Percentiles rank a stretch among this genome's conserved stretches.
phyloP scores from a whole-genome alignment of 2,888 invertebrate genomes.

The Zelleria hepariella region DNA sequence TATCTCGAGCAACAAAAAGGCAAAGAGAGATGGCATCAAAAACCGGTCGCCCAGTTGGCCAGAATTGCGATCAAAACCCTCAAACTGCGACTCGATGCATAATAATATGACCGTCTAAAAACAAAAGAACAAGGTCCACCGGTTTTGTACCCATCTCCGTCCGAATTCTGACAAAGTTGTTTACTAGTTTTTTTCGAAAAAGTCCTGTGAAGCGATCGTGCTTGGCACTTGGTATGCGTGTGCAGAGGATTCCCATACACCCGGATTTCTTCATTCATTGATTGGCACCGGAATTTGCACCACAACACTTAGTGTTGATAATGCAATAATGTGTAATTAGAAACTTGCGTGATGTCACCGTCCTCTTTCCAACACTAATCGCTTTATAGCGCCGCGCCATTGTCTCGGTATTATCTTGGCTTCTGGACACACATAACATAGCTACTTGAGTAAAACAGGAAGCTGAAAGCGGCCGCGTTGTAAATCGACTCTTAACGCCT shows the following conservation, averaged over 20 bases:
- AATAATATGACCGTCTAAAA: background rate
- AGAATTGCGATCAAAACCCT: slow-evolving; percentile 48
- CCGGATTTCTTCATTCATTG: background rate
- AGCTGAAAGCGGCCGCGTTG: background rate
- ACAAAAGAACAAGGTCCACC: background rate
- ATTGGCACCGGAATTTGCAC: slow-evolving; percentile 5
- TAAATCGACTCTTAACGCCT: background rate
- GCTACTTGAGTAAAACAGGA: background rate
- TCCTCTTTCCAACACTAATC: slow-evolving; percentile 7
- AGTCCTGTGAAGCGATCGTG: background rate
- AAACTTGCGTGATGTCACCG: slow-evolving; percentile 11
- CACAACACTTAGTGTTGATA: slow-evolving; percentile 11
- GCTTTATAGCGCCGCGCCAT: background rate
- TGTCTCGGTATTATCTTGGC: background rate
- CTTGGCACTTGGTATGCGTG: background rate
- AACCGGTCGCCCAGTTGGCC: slow-evolving; percentile 56
- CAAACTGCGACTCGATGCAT: slow-evolving; percentile 11
- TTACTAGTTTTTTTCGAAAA: background rate
- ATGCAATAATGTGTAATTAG: slow-evolving; percentile 10
- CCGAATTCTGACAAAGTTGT: background rate
- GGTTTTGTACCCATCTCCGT: background rate
- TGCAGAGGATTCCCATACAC: background rate
- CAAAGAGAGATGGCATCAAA: slow-evolving; percentile 15
- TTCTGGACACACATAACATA: background rate
- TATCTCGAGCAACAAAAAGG: slow-evolving; percentile 37